phyloP scores from a whole-genome alignment of 1,140 invertebrate species.

The Eriocheir sinensis region DNA sequence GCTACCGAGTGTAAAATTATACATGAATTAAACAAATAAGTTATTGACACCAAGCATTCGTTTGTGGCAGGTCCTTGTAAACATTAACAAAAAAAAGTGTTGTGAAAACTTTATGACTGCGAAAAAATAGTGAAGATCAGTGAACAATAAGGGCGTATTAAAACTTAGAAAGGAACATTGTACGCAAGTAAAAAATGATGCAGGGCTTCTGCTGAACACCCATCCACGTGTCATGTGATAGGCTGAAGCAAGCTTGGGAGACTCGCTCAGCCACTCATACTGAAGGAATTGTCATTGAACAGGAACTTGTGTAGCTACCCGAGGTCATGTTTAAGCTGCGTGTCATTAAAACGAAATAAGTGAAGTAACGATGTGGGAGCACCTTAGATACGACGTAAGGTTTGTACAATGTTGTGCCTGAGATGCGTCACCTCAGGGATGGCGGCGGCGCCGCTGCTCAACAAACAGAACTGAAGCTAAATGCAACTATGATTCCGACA shows the following conservation, averaged over 20 bases:
- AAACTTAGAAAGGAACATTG: background rate
- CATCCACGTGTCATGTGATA: background rate
- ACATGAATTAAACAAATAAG: too few species aligned
- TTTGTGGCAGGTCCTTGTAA: background rate
- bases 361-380: background rate
- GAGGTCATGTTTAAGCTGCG: background rate
- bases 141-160: background rate
- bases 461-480: background rate
- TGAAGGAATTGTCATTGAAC: slow-evolving; percentile 7
- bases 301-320: slow-evolving; percentile 22
- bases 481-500: slow-evolving; percentile 1
- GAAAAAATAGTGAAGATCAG: too few species aligned
- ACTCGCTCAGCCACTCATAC: background rate
- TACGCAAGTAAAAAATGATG: background rate
- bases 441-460: background rate
- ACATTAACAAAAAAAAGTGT: background rate
- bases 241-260: background rate
- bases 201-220: background rate
- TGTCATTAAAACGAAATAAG: background rate
- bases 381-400: background rate
- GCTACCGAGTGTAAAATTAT: too few species aligned
- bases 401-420: background rate
- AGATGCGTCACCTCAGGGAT: background rate
- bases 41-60: too few species aligned
- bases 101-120: too few species aligned